Base-by-base conservation (phyloP, 2,797 vertebrate genomes). In the Poecile montanus region DNA sequence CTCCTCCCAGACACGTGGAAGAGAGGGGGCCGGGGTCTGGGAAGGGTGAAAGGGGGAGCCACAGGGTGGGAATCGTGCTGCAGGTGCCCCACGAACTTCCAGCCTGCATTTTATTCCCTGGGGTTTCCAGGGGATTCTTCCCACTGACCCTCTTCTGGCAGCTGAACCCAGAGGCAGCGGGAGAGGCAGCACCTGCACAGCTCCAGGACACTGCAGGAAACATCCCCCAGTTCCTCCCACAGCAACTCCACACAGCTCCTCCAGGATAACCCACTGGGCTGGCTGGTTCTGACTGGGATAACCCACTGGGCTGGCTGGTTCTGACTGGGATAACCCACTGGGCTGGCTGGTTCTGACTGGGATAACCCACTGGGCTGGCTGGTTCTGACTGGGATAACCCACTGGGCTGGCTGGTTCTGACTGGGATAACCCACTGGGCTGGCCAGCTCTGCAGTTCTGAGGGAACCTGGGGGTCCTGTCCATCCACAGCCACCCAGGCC, bases 351-450 rank as follows among this genome's bases (percentile, higher is more conserved):
- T 38, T 10, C 38, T 38, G 38, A 38, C 38, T 38, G 38, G 38
- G 38, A 38, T 38, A 38, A 38, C 38, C 38, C 38, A 38, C 38
- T 38, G 38, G 38, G 38, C 38, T 38, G 38, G 10, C 38, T 11
- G 11, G 38, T 38, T 11, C 38, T 38, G 38, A 68, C 65, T 0
- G 0, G 12, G 30, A 30, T 20, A 5, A 36, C 5, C 38, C 38
- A 38, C 38, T 38, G 38, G 38, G 38, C 38, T 38, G 38, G 38
- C 38, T 53, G 48, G 38, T 38, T 11, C 38, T 38, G 38, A 38
- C 38, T 38, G 38, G 38, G 38, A 38, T 38, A 38, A 38, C 38
- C 38, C 38, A 38, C 38, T 38, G 38, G 38, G 42, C 17, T 3
- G 13, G 6, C 7, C 50, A 26, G 13, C 23, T 36, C 67, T 13